A percentile compares a stretch with the other conserved stretches of the same genome.
Conservation (phyloP, 2,888 invertebrate species). For the Ichneumoninae sp. region DNA sequence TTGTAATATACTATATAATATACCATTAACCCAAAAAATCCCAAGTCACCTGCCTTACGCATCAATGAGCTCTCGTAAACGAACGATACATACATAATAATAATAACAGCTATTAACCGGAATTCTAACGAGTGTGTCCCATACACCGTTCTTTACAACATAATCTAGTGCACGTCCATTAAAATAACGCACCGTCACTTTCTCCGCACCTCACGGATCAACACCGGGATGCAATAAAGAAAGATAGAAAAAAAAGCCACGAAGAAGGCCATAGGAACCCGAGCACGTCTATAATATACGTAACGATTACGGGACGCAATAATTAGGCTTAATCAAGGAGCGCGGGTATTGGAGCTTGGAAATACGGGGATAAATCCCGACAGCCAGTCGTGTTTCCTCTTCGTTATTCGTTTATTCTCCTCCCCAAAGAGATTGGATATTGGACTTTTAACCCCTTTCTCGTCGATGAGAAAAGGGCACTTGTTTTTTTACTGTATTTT, state of each 20-base stretch:
- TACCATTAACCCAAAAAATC: not conserved
- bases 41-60: not conserved
- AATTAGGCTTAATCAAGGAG: slow-evolving; percentile 53
- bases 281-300: slow-evolving; percentile 30
- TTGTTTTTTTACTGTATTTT: not conserved
- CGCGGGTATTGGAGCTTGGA: slow-evolving; percentile 2
- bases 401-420: not conserved
- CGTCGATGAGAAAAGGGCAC: not conserved
- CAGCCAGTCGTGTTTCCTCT: slow-evolving; percentile 30
- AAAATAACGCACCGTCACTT: slow-evolving; percentile 59
- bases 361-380: slow-evolving; percentile 2
- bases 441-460: not conserved
- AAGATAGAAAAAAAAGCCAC: slow-evolving; percentile 5
- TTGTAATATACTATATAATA: too few relatives aligned
- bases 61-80: not conserved
- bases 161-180: slow-evolving; percentile 38
- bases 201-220: slow-evolving; percentile 29
- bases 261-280: slow-evolving; percentile 7
- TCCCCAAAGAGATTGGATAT: not conserved
- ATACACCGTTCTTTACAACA: slow-evolving; percentile 23
- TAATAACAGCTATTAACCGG: slow-evolving; percentile 9
- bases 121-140: slow-evolving; percentile 15
- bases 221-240: slow-evolving; percentile 20
- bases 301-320: slow-evolving; percentile 58
- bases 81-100: not conserved